phyloP scores from a whole-genome alignment of 23 tunicate genomes.

The Oikopleura dioica region DNA sequence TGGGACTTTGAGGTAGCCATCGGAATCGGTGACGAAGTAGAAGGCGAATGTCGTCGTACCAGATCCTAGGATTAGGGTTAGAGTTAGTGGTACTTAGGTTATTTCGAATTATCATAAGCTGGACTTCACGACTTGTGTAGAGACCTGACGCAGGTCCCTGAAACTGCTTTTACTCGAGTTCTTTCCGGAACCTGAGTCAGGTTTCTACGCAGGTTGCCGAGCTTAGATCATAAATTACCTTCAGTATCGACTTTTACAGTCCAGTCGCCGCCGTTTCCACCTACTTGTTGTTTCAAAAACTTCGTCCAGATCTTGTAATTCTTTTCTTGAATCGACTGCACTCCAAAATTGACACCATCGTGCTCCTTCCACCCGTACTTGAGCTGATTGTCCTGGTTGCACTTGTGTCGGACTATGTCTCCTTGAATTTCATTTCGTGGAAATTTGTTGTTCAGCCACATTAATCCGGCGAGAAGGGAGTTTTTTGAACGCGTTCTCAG shows the following conservation, averaged over 20 bases:
- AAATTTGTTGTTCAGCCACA: constrained; percentile 63
- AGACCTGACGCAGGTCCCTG: background rate
- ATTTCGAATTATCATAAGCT: too few relatives aligned
- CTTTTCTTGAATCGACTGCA: constrained; percentile 57
- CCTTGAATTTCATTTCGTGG: constrained; percentile 23
- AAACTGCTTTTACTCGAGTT: background rate
- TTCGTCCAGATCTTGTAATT: constrained; percentile 35
- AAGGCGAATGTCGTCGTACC: constrained; percentile 34
- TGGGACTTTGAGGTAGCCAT: constrained; percentile 27
- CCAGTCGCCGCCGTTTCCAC: constrained; percentile 98
- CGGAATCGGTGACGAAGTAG: constrained; percentile 78
- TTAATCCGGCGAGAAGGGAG: constrained; percentile 63
- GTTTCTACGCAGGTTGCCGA: too few relatives aligned
- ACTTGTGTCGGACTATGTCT: constrained; percentile 34
- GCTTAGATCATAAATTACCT: background rate
- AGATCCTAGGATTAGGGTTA: constrained; percentile 4
- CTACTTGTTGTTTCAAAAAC: constrained; percentile 50
- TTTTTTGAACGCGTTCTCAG: constrained; percentile 64
- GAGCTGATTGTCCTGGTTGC: constrained; percentile 61
- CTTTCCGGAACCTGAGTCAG: background rate
- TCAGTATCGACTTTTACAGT: constrained; percentile 53
- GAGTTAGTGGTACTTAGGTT: too few relatives aligned
- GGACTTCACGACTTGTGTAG: too few relatives aligned
- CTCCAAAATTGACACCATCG: constrained; percentile 76
- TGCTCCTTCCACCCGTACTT: constrained; percentile 83